phyloP scores from a whole-genome alignment of 2,888 invertebrate species.

The Andricus curvator region DNA sequence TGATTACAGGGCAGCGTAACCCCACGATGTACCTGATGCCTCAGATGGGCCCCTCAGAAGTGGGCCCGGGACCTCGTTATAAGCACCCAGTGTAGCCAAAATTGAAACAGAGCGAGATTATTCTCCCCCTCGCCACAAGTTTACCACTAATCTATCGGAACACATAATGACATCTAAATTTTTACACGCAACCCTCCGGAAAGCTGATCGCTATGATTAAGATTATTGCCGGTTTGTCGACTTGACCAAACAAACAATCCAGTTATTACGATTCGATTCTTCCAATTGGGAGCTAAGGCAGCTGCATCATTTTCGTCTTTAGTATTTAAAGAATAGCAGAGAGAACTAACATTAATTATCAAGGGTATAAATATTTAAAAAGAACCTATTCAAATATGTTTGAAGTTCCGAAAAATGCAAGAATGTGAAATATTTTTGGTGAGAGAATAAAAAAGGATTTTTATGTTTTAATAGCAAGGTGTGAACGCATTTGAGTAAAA shows the following conservation, averaged over 20 bases:
- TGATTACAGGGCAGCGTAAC: conserved; percentile 74
- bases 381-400: neutral
- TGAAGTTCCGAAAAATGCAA: neutral
- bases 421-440: neutral
- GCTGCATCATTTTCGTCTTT: conserved; percentile 45
- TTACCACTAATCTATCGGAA: conserved; percentile 15
- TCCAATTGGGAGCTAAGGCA: conserved; percentile 48
- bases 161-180: conserved; percentile 67
- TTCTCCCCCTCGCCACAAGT: neutral
- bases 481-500: conserved; percentile 7
- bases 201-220: conserved; percentile 57
- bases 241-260: conserved; percentile 67
- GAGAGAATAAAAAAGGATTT: neutral
- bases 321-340: neutral
- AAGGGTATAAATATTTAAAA: too few species aligned
- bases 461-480: neutral
- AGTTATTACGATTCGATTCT: conserved; percentile 34
- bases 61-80: conserved; percentile 62
- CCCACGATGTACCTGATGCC: conserved; percentile 49
- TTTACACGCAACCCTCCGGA: conserved; percentile 42
- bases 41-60: conserved; percentile 30
- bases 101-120: conserved; percentile 68
- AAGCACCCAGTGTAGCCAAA: conserved; percentile 59
- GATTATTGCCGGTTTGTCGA: conserved; percentile 58
- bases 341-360: too few species aligned